Conservation (phyloP, 2,888 invertebrate genomes). For the Drepanosiphum platanoidis region DNA sequence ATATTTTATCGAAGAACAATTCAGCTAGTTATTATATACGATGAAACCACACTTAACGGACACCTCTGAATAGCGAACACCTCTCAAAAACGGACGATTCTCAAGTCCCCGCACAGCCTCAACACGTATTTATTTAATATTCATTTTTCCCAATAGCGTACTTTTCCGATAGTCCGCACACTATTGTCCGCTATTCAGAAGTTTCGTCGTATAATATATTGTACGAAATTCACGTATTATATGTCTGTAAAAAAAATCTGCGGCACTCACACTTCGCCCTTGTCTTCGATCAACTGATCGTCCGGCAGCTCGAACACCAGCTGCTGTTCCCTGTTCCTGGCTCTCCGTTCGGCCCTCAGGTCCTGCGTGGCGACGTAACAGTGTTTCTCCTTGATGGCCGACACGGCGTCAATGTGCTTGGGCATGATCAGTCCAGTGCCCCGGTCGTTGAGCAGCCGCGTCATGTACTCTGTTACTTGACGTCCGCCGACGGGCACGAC, state of each 20-base stretch:
- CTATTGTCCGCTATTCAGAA: too few species aligned
- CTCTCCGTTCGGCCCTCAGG: slow-evolving; percentile 71
- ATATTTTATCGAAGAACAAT: too few species aligned
- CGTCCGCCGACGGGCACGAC: slow-evolving; percentile 92
- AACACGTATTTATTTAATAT: too few species aligned
- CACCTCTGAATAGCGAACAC: too few species aligned
- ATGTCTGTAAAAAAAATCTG: neutral
- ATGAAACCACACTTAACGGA: too few species aligned
- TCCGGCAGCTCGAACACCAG: slow-evolving; percentile 90
- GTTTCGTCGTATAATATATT: too few species aligned
- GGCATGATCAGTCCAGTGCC: slow-evolving; percentile 73
- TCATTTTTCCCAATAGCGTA: too few species aligned
- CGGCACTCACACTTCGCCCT: slow-evolving; percentile 66
- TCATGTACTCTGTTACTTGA: slow-evolving; percentile 90
- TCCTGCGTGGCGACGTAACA: slow-evolving; percentile 94
- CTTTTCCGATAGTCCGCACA: too few species aligned
- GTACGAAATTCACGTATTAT: too few species aligned
- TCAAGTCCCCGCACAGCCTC: too few species aligned
- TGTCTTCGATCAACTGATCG: slow-evolving; percentile 88
- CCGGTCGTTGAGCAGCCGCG: slow-evolving; percentile 91
- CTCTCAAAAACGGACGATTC: too few species aligned
- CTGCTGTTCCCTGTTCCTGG: slow-evolving; percentile 80
- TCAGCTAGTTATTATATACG: too few species aligned
- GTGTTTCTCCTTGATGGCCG: slow-evolving; percentile 93
- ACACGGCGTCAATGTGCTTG: slow-evolving; percentile 83